A percentile compares a stretch with the other conserved stretches of the same genome.
Evolutionary conservation across 2,888 invertebrate species (phyloP).

Genomic region (Lochmaea capreae): DNA sequence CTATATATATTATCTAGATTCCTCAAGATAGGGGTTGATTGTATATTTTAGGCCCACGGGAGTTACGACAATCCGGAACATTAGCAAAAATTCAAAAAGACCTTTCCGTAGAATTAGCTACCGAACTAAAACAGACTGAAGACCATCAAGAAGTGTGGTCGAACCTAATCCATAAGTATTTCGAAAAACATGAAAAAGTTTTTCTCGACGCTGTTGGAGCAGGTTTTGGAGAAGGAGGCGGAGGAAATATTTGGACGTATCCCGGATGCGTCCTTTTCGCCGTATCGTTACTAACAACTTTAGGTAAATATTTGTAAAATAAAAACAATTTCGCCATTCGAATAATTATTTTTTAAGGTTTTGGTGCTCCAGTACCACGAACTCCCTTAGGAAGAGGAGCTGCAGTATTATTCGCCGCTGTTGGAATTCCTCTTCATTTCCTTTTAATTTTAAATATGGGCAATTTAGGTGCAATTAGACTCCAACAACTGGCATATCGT

Average conservation of each 20-base stretch:
- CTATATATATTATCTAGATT: too few species aligned
- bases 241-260: slow-evolving; percentile 76
- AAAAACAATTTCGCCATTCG: background rate
- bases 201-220: slow-evolving; percentile 70
- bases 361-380: slow-evolving; percentile 78
- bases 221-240: slow-evolving; percentile 69
- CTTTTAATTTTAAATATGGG: slow-evolving; percentile 71
- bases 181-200: slow-evolving; percentile 70
- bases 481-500: slow-evolving; percentile 64
- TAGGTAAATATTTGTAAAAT: slow-evolving; percentile 66
- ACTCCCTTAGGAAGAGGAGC: slow-evolving; percentile 73
- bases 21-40: background rate
- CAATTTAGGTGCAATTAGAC: slow-evolving; percentile 66
- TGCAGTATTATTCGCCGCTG: slow-evolving; percentile 73
- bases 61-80: slow-evolving; percentile 68
- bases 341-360: slow-evolving; percentile 67
- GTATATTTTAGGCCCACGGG: slow-evolving; percentile 70
- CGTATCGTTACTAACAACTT: slow-evolving; percentile 76
- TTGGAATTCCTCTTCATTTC: slow-evolving; percentile 77
- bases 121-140: slow-evolving; percentile 72
- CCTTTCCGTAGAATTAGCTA: slow-evolving; percentile 73
- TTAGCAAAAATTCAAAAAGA: slow-evolving; percentile 72
- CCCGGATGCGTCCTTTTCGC: slow-evolving; percentile 77
- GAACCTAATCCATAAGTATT: slow-evolving; percentile 70
- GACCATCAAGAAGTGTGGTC: slow-evolving; percentile 72